Evolutionary conservation across 2,888 invertebrate species (phyloP).

Genomic region (Myopa tessellatipennis): DNA sequence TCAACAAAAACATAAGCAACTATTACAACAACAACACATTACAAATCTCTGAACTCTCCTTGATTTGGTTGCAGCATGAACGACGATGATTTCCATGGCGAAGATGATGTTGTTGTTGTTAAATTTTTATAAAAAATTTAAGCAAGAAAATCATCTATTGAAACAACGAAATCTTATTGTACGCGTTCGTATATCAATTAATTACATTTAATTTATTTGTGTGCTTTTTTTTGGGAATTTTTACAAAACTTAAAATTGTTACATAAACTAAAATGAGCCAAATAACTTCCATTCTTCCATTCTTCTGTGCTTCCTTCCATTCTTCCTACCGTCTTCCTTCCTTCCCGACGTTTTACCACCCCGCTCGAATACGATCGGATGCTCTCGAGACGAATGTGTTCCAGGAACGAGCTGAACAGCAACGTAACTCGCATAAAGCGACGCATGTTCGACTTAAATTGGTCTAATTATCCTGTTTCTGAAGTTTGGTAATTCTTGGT

Average conservation of each 20-base stretch:
- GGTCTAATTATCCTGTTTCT: constrained; percentile 39
- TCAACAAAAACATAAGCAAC: background rate
- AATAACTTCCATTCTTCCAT: background rate
- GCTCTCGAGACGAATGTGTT: constrained; percentile 35
- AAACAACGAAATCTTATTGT: no score
- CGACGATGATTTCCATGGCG: no score
- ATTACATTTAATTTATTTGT: no score
- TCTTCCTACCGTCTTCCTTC: background rate
- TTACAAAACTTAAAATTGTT: no score
- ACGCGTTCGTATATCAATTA: no score
- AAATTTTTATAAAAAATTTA: no score
- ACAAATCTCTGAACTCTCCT: background rate
- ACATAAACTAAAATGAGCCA: no score
- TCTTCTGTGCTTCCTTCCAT: background rate
- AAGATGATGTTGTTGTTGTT: no score
- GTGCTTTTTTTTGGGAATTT: no score
- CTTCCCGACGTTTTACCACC: background rate
- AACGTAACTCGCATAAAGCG: constrained; percentile 10
- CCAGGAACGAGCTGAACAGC: constrained; percentile 36
- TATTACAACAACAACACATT: background rate
- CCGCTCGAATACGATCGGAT: background rate
- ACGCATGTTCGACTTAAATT: constrained; percentile 40
- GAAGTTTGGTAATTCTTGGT: constrained; percentile 41
- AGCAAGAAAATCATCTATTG: no score
- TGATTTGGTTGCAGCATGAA: no score